A percentile compares a stretch with the other conserved stretches of the same genome.
Conservation (phyloP, 2,113 vertebrate species). For the Chamaea fasciata region DNA sequence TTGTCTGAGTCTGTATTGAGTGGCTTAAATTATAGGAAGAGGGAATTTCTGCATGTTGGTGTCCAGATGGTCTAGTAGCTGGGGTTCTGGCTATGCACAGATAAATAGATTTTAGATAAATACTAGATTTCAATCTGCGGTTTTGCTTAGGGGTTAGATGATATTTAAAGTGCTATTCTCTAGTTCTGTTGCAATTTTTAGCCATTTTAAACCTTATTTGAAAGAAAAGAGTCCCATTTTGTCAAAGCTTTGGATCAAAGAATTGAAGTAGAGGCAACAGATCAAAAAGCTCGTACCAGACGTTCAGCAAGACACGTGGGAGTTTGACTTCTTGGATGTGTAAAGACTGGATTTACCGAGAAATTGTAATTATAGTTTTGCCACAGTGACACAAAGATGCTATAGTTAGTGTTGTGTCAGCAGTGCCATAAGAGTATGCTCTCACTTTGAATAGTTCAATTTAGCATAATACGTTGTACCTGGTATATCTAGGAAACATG, state of each 20-base stretch:
- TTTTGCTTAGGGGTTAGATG: background rate
- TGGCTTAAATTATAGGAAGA: background rate
- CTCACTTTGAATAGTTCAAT: conserved; percentile 16
- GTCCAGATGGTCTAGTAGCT: background rate
- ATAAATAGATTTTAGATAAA: background rate
- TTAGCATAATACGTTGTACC: background rate
- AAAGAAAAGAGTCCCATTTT: conserved; percentile 19
- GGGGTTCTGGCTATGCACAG: background rate
- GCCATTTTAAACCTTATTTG: background rate
- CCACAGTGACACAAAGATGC: background rate
- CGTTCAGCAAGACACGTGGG: conserved; percentile 32
- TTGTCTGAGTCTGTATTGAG: background rate
- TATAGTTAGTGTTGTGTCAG: conserved; percentile 50
- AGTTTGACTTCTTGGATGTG: conserved; percentile 35
- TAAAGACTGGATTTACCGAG: conserved; percentile 29
- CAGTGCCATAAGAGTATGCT: conserved; percentile 26
- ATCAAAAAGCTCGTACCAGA: conserved; percentile 37
- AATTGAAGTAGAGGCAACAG: conserved; percentile 5
- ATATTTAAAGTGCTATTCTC: conserved; percentile 19
- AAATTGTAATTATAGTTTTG: conserved; percentile 62
- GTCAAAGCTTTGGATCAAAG: conserved; percentile 50
- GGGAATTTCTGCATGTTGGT: background rate
- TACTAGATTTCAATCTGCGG: background rate
- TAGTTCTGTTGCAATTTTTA: background rate
- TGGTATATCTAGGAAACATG: background rate